Conservation (phyloP, 2,888 invertebrate species). For the Arctia plantaginis region DNA sequence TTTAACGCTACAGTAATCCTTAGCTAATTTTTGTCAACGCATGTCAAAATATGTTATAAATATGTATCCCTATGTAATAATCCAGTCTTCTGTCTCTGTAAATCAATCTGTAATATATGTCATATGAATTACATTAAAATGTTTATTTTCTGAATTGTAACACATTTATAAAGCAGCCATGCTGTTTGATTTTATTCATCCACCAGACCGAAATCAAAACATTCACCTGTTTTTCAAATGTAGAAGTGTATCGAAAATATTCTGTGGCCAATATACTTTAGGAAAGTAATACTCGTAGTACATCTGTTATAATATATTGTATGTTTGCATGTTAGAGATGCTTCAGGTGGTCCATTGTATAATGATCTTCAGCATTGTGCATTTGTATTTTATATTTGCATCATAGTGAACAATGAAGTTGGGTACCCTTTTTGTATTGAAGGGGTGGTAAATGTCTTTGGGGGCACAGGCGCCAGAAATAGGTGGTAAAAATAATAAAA, state of each 20-base stretch:
- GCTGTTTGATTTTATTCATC: background rate
- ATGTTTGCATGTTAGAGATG: background rate
- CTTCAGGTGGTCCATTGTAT: no score
- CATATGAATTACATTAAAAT: background rate
- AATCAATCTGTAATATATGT: background rate
- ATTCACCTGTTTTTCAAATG: no score
- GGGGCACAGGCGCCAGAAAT: background rate
- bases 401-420: no score
- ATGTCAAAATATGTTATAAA: background rate
- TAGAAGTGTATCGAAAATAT: no score
- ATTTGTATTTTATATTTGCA: background rate
- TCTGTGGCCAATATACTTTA: no score
- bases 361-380: no score
- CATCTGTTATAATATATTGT: no score
- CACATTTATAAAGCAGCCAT: background rate
- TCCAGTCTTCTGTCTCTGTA: background rate
- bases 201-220: no score
- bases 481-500: no score
- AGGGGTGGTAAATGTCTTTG: background rate
- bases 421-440: no score
- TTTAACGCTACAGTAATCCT: background rate
- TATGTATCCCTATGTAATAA: no score
- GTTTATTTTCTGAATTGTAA: background rate
- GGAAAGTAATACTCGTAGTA: no score
- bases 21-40: background rate